A percentile compares a stretch with the other conserved stretches of the same genome.
phyloP scores from a whole-genome alignment of 2,888 invertebrate species.

The Mythimna impura region DNA sequence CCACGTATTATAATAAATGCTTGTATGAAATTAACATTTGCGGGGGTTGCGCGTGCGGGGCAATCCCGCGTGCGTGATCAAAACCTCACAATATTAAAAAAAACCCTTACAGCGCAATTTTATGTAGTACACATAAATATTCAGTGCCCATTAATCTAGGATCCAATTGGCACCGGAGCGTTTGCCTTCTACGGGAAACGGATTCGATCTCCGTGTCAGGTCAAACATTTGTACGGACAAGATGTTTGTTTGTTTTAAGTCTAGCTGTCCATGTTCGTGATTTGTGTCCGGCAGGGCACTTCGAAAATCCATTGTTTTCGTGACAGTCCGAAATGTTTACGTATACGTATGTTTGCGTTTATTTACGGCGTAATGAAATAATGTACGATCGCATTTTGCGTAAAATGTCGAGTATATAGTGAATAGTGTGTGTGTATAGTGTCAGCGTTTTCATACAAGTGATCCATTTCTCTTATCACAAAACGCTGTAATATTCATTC shows the following conservation, averaged over 20 bases:
- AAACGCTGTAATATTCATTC: constrained; percentile 56
- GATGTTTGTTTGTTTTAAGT: constrained; percentile 29
- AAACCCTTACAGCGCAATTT: background rate
- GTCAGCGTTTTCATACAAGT: constrained; percentile 33
- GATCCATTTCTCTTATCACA: constrained; percentile 50
- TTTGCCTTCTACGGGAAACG: constrained; percentile 22
- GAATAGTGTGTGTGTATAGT: no score
- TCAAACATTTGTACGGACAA: constrained; percentile 36
- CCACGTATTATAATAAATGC: no score
- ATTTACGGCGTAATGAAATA: constrained; percentile 4
- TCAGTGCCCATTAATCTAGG: constrained; percentile 19
- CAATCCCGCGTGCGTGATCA: no score
- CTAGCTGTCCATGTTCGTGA: constrained; percentile 9
- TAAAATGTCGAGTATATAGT: constrained; percentile 1
- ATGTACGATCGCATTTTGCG: constrained; percentile 2
- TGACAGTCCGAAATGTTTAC: constrained; percentile 10
- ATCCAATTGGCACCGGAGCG: constrained; percentile 27
- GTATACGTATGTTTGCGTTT: background rate
- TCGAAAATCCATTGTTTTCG: background rate
- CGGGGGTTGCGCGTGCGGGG: no score
- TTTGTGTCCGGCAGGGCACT: constrained; percentile 21
- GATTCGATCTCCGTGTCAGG: constrained; percentile 29
- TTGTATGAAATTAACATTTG: no score
- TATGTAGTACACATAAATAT: constrained; percentile 14
- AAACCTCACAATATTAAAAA: no score